phyloP scores from a whole-genome alignment of 1,140 invertebrate genomes.

The Acromyrmex charruanus region DNA sequence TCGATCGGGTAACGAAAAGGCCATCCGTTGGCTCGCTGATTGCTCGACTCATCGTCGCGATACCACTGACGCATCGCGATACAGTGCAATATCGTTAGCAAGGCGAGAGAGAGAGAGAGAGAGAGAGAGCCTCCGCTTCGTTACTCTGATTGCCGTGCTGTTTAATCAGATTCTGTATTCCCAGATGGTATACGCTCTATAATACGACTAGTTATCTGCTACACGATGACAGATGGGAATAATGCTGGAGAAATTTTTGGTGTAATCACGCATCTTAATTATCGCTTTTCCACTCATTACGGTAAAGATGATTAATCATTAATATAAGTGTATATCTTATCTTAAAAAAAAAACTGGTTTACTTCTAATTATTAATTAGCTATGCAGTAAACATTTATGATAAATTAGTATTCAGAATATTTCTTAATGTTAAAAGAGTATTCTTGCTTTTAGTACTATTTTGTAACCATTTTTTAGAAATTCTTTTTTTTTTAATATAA shows the following conservation, averaged over 20 bases:
- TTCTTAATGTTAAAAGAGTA: no score
- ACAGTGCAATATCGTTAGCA: slow-evolving; percentile 70
- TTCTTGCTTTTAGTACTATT: no score
- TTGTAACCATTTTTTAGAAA: no score
- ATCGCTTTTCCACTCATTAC: background rate
- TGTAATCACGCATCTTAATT: background rate
- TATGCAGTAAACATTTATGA: no score
- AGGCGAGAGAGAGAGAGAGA: background rate
- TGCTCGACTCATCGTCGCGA: slow-evolving; percentile 46
- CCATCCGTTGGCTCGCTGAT: slow-evolving; percentile 36
- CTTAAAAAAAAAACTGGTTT: background rate
- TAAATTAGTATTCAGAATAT: no score
- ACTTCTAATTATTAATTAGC: background rate
- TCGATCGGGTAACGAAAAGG: slow-evolving; percentile 67
- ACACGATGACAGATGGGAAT: background rate
- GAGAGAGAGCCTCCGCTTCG: slow-evolving; percentile 59
- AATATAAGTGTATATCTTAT: background rate
- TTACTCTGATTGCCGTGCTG: slow-evolving; percentile 61
- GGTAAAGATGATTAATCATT: slow-evolving; percentile 25
- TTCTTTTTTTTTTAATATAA: no score
- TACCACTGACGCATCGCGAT: slow-evolving; percentile 31
- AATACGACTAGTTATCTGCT: background rate
- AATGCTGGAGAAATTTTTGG: background rate
- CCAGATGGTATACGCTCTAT: slow-evolving; percentile 21
- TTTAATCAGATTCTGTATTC: slow-evolving; percentile 67